A percentile compares a stretch with the other conserved stretches of the same genome.
Conservation (phyloP, 2,888 invertebrate species). For the Apodemia mormo region DNA sequence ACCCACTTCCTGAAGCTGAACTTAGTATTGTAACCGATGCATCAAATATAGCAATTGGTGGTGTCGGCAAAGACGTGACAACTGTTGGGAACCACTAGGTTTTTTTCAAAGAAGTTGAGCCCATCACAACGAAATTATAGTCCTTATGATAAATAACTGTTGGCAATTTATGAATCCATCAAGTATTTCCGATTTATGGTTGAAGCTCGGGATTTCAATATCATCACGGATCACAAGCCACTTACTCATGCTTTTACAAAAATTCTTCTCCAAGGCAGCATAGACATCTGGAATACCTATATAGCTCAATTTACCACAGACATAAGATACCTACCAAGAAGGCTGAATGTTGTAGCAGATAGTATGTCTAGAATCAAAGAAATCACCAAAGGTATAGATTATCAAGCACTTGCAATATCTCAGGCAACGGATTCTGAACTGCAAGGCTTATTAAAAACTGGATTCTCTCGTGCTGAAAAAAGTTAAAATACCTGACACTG, state of each 20-base stretch:
- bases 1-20: constrained; percentile 44
- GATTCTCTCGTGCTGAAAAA: constrained; percentile 29
- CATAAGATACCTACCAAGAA: constrained; percentile 45
- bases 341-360: constrained; percentile 46
- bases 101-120: constrained; percentile 51
- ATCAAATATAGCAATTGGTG: constrained; percentile 53
- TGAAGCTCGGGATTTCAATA: constrained; percentile 47
- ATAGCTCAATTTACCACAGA: constrained; percentile 49
- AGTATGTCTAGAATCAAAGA: constrained; percentile 40
- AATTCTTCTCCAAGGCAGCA: constrained; percentile 46
- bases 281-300: constrained; percentile 43
- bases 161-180: constrained; percentile 50
- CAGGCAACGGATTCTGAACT: constrained; percentile 37
- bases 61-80: constrained; percentile 46
- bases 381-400: constrained; percentile 32
- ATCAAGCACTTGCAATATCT: constrained; percentile 28
- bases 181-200: constrained; percentile 50
- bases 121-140: constrained; percentile 47
- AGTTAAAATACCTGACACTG: constrained; percentile 21
- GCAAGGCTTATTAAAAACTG: constrained; percentile 23
- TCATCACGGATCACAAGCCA: constrained; percentile 36
- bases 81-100: constrained; percentile 46
- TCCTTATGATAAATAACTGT: constrained; percentile 54
- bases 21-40: constrained; percentile 50
- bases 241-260: constrained; percentile 46